Evolutionary conservation across 2,797 vertebrate genomes (phyloP), one percentile per base, ranked within the genome.

Genomic region (Aphelocoma californica): DNA sequence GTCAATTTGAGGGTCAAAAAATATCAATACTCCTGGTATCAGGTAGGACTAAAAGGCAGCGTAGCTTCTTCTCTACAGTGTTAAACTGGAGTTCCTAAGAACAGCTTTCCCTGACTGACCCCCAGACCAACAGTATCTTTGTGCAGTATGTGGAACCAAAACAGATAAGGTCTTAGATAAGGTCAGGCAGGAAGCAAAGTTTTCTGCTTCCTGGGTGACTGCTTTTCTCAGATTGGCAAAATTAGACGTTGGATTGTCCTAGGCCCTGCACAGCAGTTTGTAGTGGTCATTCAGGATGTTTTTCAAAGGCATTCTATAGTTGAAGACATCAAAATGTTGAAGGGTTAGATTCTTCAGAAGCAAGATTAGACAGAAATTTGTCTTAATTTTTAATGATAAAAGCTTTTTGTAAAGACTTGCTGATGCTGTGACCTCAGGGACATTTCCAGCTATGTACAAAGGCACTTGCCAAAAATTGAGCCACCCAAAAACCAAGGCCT

Each of bases 311-410:
- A 38, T 58, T 45, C 34, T 17, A 3, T 56, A 34, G 36, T 26
- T 86, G 56, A 64, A 86, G 67, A 40, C 45, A 47, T 67, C 25
- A 78, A 64, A 60, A 82, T 32, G 1, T 54, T 92, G 70, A 90
- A 94, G 60, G 32, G 25, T 4, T 92, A 34, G 42, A 77, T 79
- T 86, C 14, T 71, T 42, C 54, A 60, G 29, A 67, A 60, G 75
- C 47, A 79, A 86, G 60, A 38, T 84, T 81, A 38, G 60, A 6
- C 2, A 7, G 51, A 74, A 72, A 84, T 81, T 70, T 72, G 11
- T 53, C 88, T 88, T 64, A 84, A 81, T 86, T 91, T 93, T 95
- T 93, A 88, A 88, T 81, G 70, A 60, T 83, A 72, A 94, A 88
- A 84, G 44, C 40, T 67, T 92, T 83, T 51, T 88, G 24, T 86